phyloP scores from a whole-genome alignment of 1,140 invertebrate species.

The Thrips palmi region DNA sequence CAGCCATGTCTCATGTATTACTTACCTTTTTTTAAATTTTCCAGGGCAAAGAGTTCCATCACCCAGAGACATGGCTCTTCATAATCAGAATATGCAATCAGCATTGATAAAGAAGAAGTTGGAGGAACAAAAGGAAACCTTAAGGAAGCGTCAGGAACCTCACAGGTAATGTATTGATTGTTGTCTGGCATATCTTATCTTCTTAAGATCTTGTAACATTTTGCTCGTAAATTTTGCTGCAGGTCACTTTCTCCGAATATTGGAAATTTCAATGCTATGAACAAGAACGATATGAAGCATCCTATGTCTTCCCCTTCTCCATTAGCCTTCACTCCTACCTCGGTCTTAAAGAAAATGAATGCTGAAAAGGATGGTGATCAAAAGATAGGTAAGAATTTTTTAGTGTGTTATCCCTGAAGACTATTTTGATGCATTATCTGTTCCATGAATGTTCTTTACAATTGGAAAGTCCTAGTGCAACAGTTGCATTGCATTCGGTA shows the following conservation, averaged over 20 bases:
- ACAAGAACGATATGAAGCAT: conserved; percentile 1
- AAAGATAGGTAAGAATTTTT: not conserved
- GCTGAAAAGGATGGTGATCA: conserved; percentile 56
- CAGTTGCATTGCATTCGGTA: too few relatives aligned
- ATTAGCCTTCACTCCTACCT: conserved; percentile 39
- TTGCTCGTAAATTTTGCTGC: conserved; percentile 12
- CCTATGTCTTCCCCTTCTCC: conserved; percentile 33
- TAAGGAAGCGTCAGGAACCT: conserved; percentile 53
- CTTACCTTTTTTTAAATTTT: conserved; percentile 1
- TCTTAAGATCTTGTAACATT: not conserved
- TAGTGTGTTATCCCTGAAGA: too few relatives aligned
- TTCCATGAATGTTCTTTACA: too few relatives aligned
- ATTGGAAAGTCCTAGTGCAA: too few relatives aligned
- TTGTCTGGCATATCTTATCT: not conserved
- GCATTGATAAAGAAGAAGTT: conserved; percentile 71
- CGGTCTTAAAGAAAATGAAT: conserved; percentile 76
- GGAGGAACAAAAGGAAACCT: conserved; percentile 68
- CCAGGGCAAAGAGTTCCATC: conserved; percentile 51
- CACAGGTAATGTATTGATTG: conserved; percentile 17
- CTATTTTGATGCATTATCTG: too few relatives aligned
- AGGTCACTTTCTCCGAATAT: conserved; percentile 9
- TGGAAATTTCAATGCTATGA: conserved; percentile 3
- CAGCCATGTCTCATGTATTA: not conserved
- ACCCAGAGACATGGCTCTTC: conserved; percentile 58
- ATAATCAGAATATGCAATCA: conserved; percentile 63